A percentile compares a stretch with the other conserved stretches of the same genome.
These are phyloP conservation scores for Acanthosepion lycidas DNA, from an alignment of 2,888 invertebrate genomes.

Conservation along the genomic window DNA sequence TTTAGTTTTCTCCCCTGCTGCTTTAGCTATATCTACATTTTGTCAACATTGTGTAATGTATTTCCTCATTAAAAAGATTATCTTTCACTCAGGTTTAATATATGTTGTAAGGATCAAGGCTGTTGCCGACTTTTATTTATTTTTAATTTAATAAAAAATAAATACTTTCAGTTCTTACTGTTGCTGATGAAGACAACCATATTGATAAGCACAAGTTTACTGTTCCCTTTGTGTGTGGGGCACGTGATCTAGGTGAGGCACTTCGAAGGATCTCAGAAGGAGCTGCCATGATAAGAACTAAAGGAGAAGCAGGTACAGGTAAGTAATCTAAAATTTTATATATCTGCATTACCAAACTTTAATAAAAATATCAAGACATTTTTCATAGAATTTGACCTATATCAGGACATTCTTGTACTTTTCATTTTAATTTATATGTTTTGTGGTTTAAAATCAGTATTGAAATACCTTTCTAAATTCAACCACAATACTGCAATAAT, in stretches of 20 bases:
- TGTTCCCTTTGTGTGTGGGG: constrained; percentile 72
- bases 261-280: constrained; percentile 70
- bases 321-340: background rate
- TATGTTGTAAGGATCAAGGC: no score
- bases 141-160: no score
- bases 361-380: background rate
- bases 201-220: constrained; percentile 70
- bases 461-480: no score
- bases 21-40: no score
- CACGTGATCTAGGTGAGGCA: constrained; percentile 71
- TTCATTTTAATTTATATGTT: no score
- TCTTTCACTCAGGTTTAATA: no score
- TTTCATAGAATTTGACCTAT: background rate
- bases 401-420: background rate
- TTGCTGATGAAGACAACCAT: constrained; percentile 70
- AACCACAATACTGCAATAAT: no score
- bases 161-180: constrained; percentile 65
- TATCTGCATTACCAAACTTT: background rate
- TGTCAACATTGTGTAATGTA: no score
- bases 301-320: constrained; percentile 73
- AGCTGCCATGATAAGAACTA: constrained; percentile 72
- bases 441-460: no score
- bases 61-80: no score
- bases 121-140: no score
- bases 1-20: no score